A percentile compares a stretch with the other conserved stretches of the same genome.
phyloP scores from a whole-genome alignment of 30 jellyfish, hydroid and myxozoan genomes.

The Hydra vulgaris region DNA sequence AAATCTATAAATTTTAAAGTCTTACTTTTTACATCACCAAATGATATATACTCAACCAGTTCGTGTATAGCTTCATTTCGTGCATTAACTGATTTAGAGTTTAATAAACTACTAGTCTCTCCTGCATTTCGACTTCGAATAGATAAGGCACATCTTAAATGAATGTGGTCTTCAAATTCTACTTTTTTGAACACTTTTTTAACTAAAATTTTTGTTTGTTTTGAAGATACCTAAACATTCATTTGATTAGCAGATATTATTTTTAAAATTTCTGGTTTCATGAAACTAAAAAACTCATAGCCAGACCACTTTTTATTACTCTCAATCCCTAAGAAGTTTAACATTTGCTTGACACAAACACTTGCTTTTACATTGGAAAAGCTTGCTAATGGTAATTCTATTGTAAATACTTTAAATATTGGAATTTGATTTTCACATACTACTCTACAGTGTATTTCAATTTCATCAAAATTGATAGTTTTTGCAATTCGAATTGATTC shows the following conservation, averaged over 20 bases:
- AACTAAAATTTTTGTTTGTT: not conserved
- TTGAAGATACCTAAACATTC: not conserved
- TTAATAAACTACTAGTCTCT: not conserved
- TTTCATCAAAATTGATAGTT: not conserved
- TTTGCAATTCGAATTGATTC: slow-evolving; percentile 4
- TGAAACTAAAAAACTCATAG: slow-evolving; percentile 9
- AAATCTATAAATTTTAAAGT: not conserved
- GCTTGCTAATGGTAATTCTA: not conserved
- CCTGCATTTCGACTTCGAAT: not conserved
- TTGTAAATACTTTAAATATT: not conserved
- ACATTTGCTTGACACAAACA: not conserved
- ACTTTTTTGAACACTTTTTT: not conserved
- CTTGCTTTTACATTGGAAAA: not conserved
- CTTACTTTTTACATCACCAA: slow-evolving; percentile 15
- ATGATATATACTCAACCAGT: not conserved
- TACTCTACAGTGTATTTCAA: not conserved
- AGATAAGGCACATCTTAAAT: not conserved
- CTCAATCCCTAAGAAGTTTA: not conserved
- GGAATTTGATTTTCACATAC: not conserved
- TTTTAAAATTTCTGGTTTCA: slow-evolving; percentile 11
- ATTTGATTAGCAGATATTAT: not conserved
- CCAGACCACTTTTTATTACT: slow-evolving; percentile 14
- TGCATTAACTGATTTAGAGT: slow-evolving; percentile 1
- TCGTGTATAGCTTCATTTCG: slow-evolving; percentile 4
- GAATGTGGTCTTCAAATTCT: not conserved